A percentile compares a stretch with the other conserved stretches of the same genome.
Evolutionary conservation across 1,140 invertebrate species (phyloP).

Genomic region (Latrodectus geometricus): DNA sequence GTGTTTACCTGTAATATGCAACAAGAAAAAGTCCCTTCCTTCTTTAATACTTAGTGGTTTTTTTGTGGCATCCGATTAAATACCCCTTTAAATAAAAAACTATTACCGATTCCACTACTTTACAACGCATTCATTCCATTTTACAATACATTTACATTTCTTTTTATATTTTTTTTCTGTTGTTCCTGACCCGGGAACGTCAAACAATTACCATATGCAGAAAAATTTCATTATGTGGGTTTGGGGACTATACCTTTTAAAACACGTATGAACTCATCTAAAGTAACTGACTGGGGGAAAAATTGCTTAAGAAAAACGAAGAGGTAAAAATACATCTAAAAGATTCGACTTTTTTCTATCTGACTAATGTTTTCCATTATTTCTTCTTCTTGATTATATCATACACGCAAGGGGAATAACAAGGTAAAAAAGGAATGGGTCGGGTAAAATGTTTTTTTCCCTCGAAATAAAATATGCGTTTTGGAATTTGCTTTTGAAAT

Average conservation of each 20-base stretch:
- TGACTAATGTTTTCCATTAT: constrained; percentile 60
- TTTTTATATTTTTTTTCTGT: not conserved
- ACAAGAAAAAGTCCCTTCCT: constrained; percentile 35
- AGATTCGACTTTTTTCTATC: constrained; percentile 51
- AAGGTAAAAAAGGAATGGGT: constrained; percentile 16
- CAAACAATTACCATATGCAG: constrained; percentile 59
- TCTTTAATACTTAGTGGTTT: constrained; percentile 56
- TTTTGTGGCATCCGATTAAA: constrained; percentile 11
- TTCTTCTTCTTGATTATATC: constrained; percentile 47
- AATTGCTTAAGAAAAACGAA: constrained; percentile 9
- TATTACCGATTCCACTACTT: constrained; percentile 26
- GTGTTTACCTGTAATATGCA: constrained; percentile 25
- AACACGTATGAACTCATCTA: constrained; percentile 54
- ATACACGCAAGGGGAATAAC: constrained; percentile 45
- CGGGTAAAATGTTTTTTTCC: not conserved
- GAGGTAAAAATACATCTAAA: constrained; percentile 40
- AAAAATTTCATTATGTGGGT: constrained; percentile 55
- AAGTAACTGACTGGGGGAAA: constrained; percentile 31
- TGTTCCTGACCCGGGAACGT: constrained; percentile 20
- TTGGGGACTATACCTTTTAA: constrained; percentile 46
- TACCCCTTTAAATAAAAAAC: constrained; percentile 51
- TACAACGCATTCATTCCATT: constrained; percentile 21
- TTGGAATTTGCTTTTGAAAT: constrained; percentile 1
- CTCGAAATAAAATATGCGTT: constrained; percentile 26
- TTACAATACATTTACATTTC: constrained; percentile 18